phyloP scores from a whole-genome alignment of 2,113 vertebrate species.

The Alethe diademata region DNA sequence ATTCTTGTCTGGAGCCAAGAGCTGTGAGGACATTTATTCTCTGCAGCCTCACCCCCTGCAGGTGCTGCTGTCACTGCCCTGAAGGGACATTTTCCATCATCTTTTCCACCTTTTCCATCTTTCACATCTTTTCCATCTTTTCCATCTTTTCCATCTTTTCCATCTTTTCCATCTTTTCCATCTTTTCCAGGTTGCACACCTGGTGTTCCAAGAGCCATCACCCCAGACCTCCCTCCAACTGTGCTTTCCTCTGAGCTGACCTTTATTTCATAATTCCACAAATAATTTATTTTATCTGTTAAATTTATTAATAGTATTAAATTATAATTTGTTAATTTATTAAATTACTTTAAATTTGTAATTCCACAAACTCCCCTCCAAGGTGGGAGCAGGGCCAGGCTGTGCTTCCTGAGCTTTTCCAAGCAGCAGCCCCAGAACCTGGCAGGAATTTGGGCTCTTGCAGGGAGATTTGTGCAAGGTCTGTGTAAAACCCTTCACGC shows the following conservation, averaged over 20 bases:
- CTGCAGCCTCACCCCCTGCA: background rate
- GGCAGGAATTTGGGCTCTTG: background rate
- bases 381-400: accelerated
- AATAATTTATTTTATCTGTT: too few species aligned
- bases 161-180: too few species aligned
- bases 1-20: background rate
- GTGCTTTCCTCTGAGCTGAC: background rate
- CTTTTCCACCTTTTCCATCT: too few species aligned
- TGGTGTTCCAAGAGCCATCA: background rate
- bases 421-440: background rate
- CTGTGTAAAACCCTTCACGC: background rate
- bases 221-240: background rate
- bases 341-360: too few species aligned
- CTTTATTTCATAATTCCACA: background rate
- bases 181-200: too few species aligned
- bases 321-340: too few species aligned
- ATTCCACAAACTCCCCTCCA: accelerated
- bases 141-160: too few species aligned
- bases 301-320: too few species aligned
- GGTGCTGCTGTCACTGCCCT: background rate
- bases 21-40: background rate
- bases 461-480: background rate
- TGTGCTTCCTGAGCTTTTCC: background rate
- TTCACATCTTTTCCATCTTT: too few species aligned
- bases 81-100: background rate